Evolutionary conservation across 2,113 vertebrate species (phyloP).

Genomic region (Triplophysa siluroides): DNA sequence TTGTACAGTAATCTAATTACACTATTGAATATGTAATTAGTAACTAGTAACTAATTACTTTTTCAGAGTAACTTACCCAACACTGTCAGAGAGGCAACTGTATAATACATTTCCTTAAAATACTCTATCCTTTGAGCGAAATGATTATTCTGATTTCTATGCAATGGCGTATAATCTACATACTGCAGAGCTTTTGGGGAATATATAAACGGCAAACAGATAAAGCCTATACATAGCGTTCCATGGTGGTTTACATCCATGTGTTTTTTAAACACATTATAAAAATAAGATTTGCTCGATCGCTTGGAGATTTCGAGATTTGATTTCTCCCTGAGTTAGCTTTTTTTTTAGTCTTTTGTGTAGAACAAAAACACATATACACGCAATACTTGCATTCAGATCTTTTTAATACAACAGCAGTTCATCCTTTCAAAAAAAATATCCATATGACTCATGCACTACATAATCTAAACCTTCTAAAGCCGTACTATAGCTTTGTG

Average conservation of each 20-base stretch:
- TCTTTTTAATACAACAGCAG: no score
- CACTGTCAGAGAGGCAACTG: not conserved
- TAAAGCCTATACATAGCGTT: not conserved
- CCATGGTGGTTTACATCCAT: not conserved
- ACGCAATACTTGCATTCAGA: no score
- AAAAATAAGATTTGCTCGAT: not conserved
- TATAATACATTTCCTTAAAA: slow-evolving; percentile 19
- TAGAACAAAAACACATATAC: no score
- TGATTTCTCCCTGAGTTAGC: not conserved
- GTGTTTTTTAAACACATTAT: not conserved
- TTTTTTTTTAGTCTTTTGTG: not conserved
- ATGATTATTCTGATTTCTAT: slow-evolving; percentile 32
- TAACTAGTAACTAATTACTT: no score
- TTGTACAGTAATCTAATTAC: no score
- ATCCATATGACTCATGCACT: no score
- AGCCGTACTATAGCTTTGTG: no score
- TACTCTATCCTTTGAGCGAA: slow-evolving; percentile 16
- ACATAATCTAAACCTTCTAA: no score
- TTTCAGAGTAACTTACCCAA: no score
- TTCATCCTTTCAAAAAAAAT: no score
- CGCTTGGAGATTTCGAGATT: not conserved
- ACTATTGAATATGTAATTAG: no score
- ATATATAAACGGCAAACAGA: slow-evolving; percentile 5
- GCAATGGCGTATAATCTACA: slow-evolving; percentile 14
- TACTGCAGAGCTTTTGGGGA: slow-evolving; percentile 25